phyloP scores from a whole-genome alignment of 2,113 vertebrate genomes.

The Grantiella picta region DNA sequence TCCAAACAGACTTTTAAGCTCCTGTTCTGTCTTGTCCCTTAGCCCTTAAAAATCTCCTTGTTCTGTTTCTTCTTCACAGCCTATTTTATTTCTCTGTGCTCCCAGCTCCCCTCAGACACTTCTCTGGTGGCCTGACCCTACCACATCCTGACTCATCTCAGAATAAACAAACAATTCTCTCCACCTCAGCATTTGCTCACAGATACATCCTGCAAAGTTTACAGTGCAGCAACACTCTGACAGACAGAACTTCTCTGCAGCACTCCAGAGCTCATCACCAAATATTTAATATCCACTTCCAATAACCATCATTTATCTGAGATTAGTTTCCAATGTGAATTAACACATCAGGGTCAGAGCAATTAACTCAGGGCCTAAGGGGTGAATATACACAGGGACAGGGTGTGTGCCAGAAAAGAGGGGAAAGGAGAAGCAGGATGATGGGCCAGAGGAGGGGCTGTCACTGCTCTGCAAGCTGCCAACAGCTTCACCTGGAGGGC shows the following conservation, averaged over 20 bases:
- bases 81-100: neutral
- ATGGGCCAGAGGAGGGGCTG: neutral
- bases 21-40: neutral
- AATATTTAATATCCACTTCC: neutral
- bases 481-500: neutral
- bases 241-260: neutral
- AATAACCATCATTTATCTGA: neutral
- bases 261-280: neutral
- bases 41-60: neutral
- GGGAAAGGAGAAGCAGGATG: neutral
- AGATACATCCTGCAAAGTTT: neutral
- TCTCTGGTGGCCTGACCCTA: neutral
- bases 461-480: neutral
- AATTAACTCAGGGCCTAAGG: neutral
- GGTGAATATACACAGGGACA: rapidly evolving
- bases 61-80: neutral
- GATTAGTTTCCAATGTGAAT: neutral
- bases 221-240: neutral
- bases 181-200: neutral
- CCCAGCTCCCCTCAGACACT: neutral
- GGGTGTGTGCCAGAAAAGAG: rapidly evolving
- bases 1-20: neutral
- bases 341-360: neutral
- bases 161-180: neutral
- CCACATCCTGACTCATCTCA: neutral